phyloP scores from a whole-genome alignment of 2,113 vertebrate genomes.

The Todiramphus saurophagus region DNA sequence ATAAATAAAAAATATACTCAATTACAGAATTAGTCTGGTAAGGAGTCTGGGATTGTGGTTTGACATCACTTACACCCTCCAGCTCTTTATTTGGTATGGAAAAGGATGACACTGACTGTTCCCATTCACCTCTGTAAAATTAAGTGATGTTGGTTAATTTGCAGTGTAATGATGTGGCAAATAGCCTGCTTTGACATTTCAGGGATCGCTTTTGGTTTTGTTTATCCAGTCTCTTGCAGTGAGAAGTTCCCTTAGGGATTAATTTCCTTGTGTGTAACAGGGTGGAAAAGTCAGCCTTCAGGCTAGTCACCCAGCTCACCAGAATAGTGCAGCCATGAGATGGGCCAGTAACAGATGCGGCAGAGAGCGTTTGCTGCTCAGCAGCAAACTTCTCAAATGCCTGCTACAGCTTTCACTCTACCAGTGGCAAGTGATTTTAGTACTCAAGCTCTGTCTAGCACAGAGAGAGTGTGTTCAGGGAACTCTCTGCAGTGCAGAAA shows the following conservation, averaged over 20 bases:
- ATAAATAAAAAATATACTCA: neutral
- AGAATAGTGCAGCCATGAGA: neutral
- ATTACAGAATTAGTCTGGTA: neutral
- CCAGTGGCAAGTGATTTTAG: neutral
- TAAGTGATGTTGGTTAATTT: neutral
- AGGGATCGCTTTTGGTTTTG: neutral
- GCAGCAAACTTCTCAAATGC: neutral
- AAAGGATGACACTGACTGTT: neutral
- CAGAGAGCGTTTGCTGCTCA: too few species aligned
- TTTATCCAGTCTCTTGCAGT: neutral
- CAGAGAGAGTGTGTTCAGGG: neutral
- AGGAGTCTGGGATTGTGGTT: neutral
- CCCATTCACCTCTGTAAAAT: neutral
- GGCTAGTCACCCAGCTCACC: neutral
- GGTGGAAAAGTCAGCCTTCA: neutral
- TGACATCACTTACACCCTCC: neutral
- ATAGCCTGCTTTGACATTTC: neutral
- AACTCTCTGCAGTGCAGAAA: neutral
- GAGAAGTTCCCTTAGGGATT: neutral
- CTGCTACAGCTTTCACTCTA: neutral
- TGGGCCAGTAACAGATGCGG: too few species aligned
- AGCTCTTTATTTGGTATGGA: neutral
- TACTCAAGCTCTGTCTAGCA: neutral
- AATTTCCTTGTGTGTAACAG: neutral
- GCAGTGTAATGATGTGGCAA: neutral